phyloP scores from a whole-genome alignment of 2,888 invertebrate species.

The Drosophila fulvimacula region DNA sequence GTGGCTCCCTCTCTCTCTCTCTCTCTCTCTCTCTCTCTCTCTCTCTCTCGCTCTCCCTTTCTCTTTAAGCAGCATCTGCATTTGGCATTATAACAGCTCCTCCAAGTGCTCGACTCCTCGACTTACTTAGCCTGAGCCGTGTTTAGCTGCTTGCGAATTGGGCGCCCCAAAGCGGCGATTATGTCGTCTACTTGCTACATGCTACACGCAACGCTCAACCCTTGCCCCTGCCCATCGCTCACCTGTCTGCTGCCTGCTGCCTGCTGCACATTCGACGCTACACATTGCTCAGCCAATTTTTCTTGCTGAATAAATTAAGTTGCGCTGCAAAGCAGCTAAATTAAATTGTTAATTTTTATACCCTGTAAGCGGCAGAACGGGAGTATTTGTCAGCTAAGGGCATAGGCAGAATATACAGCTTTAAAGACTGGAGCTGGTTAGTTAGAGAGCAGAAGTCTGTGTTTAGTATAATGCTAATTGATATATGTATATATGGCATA shows the following conservation, averaged over 20 bases:
- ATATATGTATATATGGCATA: no score
- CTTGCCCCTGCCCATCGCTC: neutral
- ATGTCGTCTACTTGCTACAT: constrained; percentile 59
- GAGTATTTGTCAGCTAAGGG: neutral
- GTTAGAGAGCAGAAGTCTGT: no score
- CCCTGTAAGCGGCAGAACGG: neutral
- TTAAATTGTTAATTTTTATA: constrained; percentile 70
- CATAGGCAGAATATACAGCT: no score
- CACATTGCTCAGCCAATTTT: constrained; percentile 62
- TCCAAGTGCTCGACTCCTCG: neutral
- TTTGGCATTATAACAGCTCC: no score
- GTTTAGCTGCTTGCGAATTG: constrained; percentile 70
- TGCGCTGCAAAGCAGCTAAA: constrained; percentile 60
- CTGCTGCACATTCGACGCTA: neutral
- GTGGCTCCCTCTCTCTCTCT: constrained; percentile 32
- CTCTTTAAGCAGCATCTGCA: no score
- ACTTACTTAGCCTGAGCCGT: constrained; percentile 56
- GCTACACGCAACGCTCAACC: neutral
- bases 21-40: no score
- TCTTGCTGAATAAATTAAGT: constrained; percentile 76
- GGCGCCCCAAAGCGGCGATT: constrained; percentile 72
- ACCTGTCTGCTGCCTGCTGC: neutral
- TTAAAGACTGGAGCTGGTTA: no score
- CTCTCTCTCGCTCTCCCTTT: no score
- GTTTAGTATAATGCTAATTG: no score